Evolutionary conservation across 2,797 vertebrate species (phyloP), one percentile per base, ranked within the genome.

Genomic region (Taenioides sp.): DNA sequence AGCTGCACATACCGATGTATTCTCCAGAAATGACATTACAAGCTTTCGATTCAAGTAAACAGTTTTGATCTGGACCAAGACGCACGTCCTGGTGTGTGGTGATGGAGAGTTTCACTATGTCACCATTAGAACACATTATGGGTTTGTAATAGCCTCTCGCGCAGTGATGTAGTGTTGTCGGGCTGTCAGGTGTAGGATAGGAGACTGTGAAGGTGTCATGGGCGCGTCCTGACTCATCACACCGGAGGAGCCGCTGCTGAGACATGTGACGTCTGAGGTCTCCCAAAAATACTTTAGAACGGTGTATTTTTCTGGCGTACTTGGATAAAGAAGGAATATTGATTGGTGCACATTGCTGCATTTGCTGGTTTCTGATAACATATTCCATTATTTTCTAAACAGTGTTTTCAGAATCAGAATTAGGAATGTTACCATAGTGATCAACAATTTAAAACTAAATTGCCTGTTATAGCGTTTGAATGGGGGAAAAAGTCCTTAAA

Each of bases 161-260:
- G 40, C 40, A 4, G 40, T 77, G 25, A 22, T 77, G 47, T 66
- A 28, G 47, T 66, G 79, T 52, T 65, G 64, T 64, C 76, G 86
- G 87, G 81, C 22, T 27, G 25, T 20, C 58, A 57, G 54, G 54
- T 57, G 2, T 18, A 20, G 4, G 11, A 17, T 84, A 70, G 40
- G 77, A 49, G 47, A 52, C 25, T 28, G 78, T 64, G 73, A 85
- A 78, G 84, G 76, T 77, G 79, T 78, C 77, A 88, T 88, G 89
- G 90, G 90, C 86, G 91, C 86, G 90, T 91, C 90, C 87, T 76
- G 79, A 57, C 74, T 73, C 79, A 63, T 76, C 82, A 82, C 50
- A 68, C 27, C 25, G 74, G 14, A 47, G 43, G 43, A 47, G 72
- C 70, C 63, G 75, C 18, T 37, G 25, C 23, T 73, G 59, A 52